These are phyloP conservation scores for Cataglyphis altisquamis DNA, from an alignment of 2,888 invertebrate genomes.

Conservation along the genomic window DNA sequence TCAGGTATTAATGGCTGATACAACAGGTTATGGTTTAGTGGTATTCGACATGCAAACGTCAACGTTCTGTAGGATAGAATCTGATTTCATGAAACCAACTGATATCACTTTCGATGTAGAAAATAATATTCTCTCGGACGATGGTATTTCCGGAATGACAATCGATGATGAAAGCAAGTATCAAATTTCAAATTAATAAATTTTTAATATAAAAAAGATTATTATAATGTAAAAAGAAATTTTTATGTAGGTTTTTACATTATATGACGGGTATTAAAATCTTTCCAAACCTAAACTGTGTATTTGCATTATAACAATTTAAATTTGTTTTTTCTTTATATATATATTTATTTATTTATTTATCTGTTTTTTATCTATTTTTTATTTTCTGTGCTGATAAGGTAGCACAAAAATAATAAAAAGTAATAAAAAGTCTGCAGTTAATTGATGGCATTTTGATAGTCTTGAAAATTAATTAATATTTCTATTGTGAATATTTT, in stretches of 20 bases:
- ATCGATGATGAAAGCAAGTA: not conserved
- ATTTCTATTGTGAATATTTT: not conserved
- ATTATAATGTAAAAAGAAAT: not conserved
- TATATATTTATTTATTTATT: not conserved
- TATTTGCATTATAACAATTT: not conserved
- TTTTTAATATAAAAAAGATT: not conserved
- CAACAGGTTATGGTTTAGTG: constrained; percentile 5
- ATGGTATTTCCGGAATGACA: constrained; percentile 4
- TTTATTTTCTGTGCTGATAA: not conserved
- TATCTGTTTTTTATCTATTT: not conserved
- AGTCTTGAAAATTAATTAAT: not conserved
- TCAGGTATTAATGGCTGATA: constrained; percentile 18
- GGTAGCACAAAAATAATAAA: not conserved
- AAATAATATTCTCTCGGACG: not conserved
- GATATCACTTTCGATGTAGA: not conserved
- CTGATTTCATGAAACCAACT: constrained; percentile 15
- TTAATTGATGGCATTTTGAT: not conserved
- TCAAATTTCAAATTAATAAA: not conserved
- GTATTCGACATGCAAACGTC: not conserved
- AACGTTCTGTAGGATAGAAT: constrained; percentile 19
- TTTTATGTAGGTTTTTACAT: not conserved
- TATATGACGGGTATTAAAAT: no score
- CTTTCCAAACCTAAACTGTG: not conserved
- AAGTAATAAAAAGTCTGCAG: no score
- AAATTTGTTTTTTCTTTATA: not conserved